Evolutionary conservation across 2,888 invertebrate species (phyloP).

Genomic region (Chrysina gloriosa): DNA sequence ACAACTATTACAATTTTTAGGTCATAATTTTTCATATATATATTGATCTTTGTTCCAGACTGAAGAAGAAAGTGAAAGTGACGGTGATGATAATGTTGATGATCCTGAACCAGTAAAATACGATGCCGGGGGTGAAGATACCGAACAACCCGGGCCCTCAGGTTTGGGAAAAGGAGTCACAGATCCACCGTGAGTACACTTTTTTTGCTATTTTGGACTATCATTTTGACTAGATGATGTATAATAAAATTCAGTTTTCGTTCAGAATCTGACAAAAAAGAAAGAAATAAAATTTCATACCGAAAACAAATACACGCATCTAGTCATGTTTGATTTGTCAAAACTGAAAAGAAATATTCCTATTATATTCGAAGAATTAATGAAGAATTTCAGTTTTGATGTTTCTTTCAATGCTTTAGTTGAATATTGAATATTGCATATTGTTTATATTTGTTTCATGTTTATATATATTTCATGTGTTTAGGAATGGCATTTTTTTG

Average conservation of each 20-base stretch:
- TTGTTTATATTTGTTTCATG: neutral
- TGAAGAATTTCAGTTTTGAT: slow-evolving; percentile 10
- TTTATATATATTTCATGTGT: neutral
- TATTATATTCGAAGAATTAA: neutral
- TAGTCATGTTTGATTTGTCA: slow-evolving; percentile 18
- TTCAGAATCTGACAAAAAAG: slow-evolving; percentile 4
- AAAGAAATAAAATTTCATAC: neutral
- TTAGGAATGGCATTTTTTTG: slow-evolving; percentile 18
- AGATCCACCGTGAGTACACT: slow-evolving; percentile 64
- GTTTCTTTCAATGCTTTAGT: neutral
- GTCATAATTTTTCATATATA: slow-evolving; percentile 32
- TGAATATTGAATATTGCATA: neutral
- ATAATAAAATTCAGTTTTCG: neutral
- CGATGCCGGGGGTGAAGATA: slow-evolving; percentile 58
- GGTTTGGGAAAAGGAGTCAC: slow-evolving; percentile 59
- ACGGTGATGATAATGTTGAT: slow-evolving; percentile 56
- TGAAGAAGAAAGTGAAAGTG: slow-evolving; percentile 60
- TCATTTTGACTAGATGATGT: slow-evolving; percentile 29
- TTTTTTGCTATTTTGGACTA: slow-evolving; percentile 47
- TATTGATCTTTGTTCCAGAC: slow-evolving; percentile 52
- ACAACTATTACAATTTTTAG: too few species aligned
- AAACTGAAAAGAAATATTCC: slow-evolving; percentile 15
- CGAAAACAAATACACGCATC: neutral
- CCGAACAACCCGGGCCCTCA: slow-evolving; percentile 64
- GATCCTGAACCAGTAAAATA: slow-evolving; percentile 56